These are phyloP conservation scores for Ciconia nigra DNA, from an alignment of 2,797 vertebrate species.

Conservation along the genomic window DNA sequence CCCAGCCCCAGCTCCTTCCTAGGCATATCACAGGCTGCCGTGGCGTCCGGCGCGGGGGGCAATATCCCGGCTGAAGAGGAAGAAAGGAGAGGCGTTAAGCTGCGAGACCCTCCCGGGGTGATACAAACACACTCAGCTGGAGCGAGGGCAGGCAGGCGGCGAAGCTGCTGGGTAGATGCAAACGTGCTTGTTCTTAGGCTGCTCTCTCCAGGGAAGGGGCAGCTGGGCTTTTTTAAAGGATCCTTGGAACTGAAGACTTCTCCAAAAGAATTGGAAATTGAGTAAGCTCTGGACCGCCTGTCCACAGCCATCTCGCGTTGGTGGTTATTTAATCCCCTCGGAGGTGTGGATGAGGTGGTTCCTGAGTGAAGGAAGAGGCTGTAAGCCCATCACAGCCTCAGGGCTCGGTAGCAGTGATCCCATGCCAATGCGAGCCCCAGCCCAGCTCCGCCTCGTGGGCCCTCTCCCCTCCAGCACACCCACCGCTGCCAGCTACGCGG, in stretches of 20 bases:
- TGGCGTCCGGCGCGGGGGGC: background rate
- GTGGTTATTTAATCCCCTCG: background rate
- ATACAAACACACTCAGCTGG: accelerated
- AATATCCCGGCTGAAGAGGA: background rate
- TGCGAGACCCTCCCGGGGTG: accelerated
- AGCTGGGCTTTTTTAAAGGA: background rate
- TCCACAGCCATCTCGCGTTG: accelerated
- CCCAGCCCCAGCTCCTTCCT: constrained; percentile 82
- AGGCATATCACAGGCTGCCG: constrained; percentile 75
- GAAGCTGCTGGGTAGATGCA: background rate
- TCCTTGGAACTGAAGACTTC: background rate
- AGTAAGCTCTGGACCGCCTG: background rate
- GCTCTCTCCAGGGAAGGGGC: background rate
- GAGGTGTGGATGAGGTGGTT: background rate
- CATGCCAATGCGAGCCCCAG: background rate
- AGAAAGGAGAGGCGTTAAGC: background rate
- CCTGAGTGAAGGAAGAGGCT: background rate
- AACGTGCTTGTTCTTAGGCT: accelerated
- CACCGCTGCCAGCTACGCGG: background rate
- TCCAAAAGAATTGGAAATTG: accelerated
- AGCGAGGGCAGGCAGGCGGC: background rate
- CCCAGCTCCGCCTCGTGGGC: background rate
- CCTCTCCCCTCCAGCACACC: background rate
- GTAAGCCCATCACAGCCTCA: background rate
- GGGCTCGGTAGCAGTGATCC: background rate